Percentiles rank a stretch among this genome's conserved stretches.
phyloP scores from a whole-genome alignment of 1,140 invertebrate species.

The Drosophila persimilis region DNA sequence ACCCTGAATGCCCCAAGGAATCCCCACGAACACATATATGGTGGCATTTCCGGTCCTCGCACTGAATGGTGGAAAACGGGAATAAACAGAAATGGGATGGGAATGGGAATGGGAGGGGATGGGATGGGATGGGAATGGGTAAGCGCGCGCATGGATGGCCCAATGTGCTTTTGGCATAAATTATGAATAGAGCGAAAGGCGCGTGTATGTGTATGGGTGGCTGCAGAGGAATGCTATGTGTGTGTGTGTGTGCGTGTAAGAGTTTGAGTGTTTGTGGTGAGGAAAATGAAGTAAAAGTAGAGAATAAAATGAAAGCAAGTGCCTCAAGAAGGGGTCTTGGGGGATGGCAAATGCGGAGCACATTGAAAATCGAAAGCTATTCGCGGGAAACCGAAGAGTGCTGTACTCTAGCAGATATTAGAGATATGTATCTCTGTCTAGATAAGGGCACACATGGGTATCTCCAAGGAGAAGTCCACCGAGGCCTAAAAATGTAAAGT shows the following conservation, averaged over 20 bases:
- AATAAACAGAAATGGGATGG: not conserved
- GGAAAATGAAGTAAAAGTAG: slow-evolving; percentile 74
- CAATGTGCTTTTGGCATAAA: slow-evolving; percentile 79
- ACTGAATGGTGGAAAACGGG: slow-evolving; percentile 46
- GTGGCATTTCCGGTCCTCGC: slow-evolving; percentile 75
- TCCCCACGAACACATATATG: slow-evolving; percentile 55
- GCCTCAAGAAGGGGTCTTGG: slow-evolving; percentile 40
- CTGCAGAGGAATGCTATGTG: slow-evolving; percentile 18
- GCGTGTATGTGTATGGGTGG: slow-evolving; percentile 7
- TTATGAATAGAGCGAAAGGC: slow-evolving; percentile 73
- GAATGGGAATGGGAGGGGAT: not conserved
- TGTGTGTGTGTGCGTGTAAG: slow-evolving; percentile 29
- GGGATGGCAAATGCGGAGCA: slow-evolving; percentile 7
- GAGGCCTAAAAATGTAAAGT: too few relatives aligned
- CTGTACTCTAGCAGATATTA: slow-evolving; percentile 13
- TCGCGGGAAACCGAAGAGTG: slow-evolving; percentile 27
- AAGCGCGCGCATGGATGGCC: slow-evolving; percentile 22
- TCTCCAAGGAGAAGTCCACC: too few relatives aligned
- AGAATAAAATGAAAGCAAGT: slow-evolving; percentile 77
- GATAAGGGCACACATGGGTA: too few relatives aligned
- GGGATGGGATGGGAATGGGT: slow-evolving; percentile 27
- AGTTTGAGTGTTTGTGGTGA: slow-evolving; percentile 61
- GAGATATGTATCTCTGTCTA: too few relatives aligned
- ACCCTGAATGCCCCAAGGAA: slow-evolving; percentile 72
- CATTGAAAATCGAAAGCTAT: slow-evolving; percentile 18